Conservation (phyloP, 2,113 vertebrate species). For the Panthera uncia region DNA sequence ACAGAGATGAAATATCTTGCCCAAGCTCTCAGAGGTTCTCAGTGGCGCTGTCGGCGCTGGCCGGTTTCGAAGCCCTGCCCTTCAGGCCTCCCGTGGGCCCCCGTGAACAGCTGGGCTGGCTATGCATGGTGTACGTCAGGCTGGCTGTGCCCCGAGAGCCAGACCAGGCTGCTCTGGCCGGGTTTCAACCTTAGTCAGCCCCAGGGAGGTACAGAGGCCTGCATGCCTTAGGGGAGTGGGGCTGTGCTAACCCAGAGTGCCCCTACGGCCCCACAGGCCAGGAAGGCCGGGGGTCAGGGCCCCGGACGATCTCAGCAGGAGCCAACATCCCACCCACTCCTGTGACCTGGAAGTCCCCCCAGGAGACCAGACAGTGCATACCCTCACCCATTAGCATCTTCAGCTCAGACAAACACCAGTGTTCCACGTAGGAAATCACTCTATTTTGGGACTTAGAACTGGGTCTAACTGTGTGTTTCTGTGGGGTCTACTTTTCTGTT, state of each 20-base stretch:
- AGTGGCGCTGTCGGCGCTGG: accelerated
- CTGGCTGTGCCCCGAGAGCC: background rate
- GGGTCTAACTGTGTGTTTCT: background rate
- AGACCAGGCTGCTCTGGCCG: background rate
- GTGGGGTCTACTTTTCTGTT: background rate
- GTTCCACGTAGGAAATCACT: background rate
- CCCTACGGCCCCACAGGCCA: too few relatives aligned
- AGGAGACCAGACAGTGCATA: background rate
- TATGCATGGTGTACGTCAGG: accelerated
- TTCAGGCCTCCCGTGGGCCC: background rate
- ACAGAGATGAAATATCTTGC: background rate
- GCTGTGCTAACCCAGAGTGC: background rate
- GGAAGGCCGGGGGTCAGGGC: background rate
- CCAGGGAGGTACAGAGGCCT: background rate
- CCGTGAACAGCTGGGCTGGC: too few relatives aligned
- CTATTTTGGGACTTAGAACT: background rate
- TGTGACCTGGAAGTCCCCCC: background rate
- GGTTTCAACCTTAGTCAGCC: background rate
- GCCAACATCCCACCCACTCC: background rate
- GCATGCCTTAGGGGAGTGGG: background rate
- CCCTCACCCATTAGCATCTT: background rate
- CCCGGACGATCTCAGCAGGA: background rate
- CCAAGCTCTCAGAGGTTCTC: background rate
- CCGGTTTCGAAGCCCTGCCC: accelerated
- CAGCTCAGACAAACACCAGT: background rate